Conservation (phyloP, 2,113 vertebrate genomes). For the Daphoenositta chrysoptera region DNA sequence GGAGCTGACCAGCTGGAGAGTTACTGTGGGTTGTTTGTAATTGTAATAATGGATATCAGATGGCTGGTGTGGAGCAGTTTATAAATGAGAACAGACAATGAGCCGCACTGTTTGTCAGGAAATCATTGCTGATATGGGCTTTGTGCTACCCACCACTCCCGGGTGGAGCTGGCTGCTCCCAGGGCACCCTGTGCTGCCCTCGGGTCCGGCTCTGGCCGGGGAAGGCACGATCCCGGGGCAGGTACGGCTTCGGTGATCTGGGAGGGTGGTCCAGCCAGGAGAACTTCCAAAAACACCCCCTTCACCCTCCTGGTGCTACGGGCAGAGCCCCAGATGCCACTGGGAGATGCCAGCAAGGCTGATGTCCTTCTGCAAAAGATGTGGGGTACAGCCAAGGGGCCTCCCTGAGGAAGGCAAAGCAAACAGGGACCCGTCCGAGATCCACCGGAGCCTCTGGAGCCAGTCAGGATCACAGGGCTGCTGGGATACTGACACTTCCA, state of each 20-base stretch:
- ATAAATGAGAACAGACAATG: constrained; percentile 72
- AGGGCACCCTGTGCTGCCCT: background rate
- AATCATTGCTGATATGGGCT: constrained; percentile 62
- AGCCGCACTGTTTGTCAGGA: constrained; percentile 71
- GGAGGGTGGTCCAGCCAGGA: background rate
- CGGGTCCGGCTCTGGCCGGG: accelerated
- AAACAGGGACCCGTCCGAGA: accelerated
- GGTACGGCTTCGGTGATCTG: accelerated
- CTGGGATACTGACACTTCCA: background rate
- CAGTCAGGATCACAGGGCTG: background rate
- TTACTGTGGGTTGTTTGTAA: constrained; percentile 69
- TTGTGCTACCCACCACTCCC: constrained; percentile 9
- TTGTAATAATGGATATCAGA: constrained; percentile 73
- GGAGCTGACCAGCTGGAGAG: constrained; percentile 72
- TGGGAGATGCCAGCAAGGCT: background rate
- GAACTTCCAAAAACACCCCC: background rate
- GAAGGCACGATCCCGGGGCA: accelerated
- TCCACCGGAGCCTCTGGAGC: background rate
- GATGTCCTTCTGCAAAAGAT: background rate
- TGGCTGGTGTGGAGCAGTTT: constrained; percentile 71
- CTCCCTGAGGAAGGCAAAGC: background rate
- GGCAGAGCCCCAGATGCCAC: background rate
- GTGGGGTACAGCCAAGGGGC: background rate
- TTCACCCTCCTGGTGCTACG: background rate
- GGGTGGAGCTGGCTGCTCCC: background rate